These are phyloP conservation scores for Onychomys arenicola DNA, from an alignment of 2,797 vertebrate genomes.

Conservation along the genomic window DNA sequence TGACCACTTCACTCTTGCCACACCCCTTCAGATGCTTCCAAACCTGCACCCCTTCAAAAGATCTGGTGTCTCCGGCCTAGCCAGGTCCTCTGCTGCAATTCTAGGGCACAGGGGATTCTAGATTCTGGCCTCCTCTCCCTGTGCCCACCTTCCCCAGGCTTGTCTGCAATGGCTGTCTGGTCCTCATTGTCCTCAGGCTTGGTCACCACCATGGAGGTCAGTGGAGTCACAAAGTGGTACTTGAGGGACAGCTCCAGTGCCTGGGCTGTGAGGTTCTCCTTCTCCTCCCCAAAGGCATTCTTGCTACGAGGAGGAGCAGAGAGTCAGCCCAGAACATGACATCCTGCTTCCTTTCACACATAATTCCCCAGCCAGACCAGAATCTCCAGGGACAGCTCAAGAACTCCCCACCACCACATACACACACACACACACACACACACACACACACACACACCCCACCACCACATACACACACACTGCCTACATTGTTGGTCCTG, in stretches of 20 bases:
- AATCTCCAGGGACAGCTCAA: background rate
- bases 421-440: background rate
- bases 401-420: background rate
- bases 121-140: background rate
- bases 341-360: background rate
- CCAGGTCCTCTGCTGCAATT: background rate
- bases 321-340: background rate
- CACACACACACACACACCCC: background rate
- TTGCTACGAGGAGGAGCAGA: conserved; percentile 85
- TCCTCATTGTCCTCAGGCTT: conserved; percentile 91
- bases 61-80: background rate
- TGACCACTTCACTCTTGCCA: background rate
- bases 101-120: background rate
- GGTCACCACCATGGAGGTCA: conserved; percentile 98
- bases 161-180: conserved; percentile 90
- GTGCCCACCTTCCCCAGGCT: conserved; percentile 92
- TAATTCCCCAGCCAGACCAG: background rate
- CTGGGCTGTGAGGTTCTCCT: conserved; percentile 89
- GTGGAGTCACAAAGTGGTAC: conserved; percentile 95
- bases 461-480: background rate
- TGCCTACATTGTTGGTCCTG: background rate
- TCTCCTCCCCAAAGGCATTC: conserved; percentile 88
- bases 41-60: background rate
- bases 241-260: conserved; percentile 93
- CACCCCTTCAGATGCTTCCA: fast-evolving